A percentile compares a stretch with the other conserved stretches of the same genome.
These are phyloP conservation scores for Electrophaes corylata DNA, from an alignment of 2,888 invertebrate genomes.

Conservation along the genomic window DNA sequence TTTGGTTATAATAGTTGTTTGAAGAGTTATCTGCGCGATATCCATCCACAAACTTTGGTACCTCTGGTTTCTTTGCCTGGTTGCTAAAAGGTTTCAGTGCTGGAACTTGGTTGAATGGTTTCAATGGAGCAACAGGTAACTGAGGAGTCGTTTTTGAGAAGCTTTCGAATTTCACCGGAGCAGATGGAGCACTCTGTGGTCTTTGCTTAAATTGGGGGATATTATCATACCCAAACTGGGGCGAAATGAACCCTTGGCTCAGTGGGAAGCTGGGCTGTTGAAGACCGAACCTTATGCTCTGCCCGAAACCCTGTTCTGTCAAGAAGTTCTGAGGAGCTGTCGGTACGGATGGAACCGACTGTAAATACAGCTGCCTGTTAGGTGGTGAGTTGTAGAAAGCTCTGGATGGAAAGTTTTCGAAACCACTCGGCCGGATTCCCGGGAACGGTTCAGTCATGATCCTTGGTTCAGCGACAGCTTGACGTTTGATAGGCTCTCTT, in stretches of 20 bases:
- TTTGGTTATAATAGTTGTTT: slow-evolving; percentile 48
- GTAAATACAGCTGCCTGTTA: slow-evolving; percentile 71
- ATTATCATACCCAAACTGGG: slow-evolving; percentile 65
- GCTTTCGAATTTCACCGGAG: slow-evolving; percentile 63
- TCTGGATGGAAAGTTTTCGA: slow-evolving; percentile 65
- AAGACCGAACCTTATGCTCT: slow-evolving; percentile 71
- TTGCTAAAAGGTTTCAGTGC: slow-evolving; percentile 59
- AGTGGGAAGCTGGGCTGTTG: slow-evolving; percentile 71
- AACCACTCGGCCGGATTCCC: slow-evolving; percentile 60
- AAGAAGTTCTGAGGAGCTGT: slow-evolving; percentile 77
- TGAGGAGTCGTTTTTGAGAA: slow-evolving; percentile 48
- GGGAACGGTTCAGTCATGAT: slow-evolving; percentile 74
- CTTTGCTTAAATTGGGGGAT: slow-evolving; percentile 58
- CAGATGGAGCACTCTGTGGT: slow-evolving; percentile 48
- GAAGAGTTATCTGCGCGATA: slow-evolving; percentile 69
- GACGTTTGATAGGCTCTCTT: slow-evolving; percentile 66
- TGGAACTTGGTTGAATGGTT: slow-evolving; percentile 36
- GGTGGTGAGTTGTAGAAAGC: slow-evolving; percentile 61
- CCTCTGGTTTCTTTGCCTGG: slow-evolving; percentile 59
- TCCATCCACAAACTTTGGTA: slow-evolving; percentile 73
- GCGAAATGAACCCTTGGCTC: slow-evolving; percentile 70
- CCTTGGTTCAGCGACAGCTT: slow-evolving; percentile 76
- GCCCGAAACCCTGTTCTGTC: slow-evolving; percentile 74
- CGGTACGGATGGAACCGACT: slow-evolving; percentile 69
- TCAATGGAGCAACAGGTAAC: slow-evolving; percentile 31